A percentile compares a stretch with the other conserved stretches of the same genome.
phyloP scores from a whole-genome alignment of 2,113 vertebrate genomes.

The Bombycilla garrulus region DNA sequence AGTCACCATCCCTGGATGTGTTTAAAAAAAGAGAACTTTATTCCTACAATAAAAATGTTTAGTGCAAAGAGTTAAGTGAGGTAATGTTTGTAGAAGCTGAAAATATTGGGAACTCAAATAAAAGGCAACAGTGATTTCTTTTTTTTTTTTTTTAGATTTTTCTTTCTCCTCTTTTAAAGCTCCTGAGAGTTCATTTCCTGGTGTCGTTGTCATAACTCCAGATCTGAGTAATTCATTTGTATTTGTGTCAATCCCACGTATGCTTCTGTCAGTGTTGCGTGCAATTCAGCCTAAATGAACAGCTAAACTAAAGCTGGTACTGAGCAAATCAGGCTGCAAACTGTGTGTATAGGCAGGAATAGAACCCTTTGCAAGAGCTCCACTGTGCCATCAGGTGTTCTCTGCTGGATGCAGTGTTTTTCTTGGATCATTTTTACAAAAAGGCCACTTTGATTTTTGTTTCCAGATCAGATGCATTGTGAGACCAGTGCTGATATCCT shows the following conservation, averaged over 20 bases:
- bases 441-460: neutral
- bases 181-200: neutral
- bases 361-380: neutral
- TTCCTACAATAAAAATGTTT: neutral
- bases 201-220: neutral
- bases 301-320: neutral
- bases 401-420: neutral
- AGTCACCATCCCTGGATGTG: too few species aligned
- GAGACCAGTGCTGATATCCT: neutral
- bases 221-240: neutral
- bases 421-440: neutral
- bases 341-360: neutral
- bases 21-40: neutral
- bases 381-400: neutral
- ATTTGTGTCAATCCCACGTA: neutral
- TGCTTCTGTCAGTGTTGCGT: neutral
- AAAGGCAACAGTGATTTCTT: neutral
- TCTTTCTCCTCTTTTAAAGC: neutral
- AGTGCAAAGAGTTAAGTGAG: neutral
- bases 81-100: neutral
- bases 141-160: neutral
- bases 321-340: neutral
- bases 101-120: neutral
- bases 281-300: neutral
- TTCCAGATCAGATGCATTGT: accelerated